phyloP scores from a whole-genome alignment of 2,113 vertebrate species.

The Ovis canadensis region DNA sequence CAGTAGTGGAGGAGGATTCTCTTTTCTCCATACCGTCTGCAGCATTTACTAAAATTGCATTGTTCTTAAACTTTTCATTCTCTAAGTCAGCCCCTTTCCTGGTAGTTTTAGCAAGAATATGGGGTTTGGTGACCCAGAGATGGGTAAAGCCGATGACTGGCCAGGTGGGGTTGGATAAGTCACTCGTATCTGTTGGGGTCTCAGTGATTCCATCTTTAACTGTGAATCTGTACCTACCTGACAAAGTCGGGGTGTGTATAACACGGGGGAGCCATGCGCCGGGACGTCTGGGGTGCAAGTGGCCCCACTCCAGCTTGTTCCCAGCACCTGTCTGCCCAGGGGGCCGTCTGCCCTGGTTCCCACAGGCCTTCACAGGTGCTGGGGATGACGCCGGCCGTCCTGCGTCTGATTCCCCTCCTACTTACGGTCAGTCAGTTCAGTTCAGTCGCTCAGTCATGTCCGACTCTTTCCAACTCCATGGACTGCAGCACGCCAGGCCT shows the following conservation, averaged over 20 bases:
- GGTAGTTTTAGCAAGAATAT: neutral
- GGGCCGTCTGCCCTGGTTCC: fast-evolving
- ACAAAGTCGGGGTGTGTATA: neutral
- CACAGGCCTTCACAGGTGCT: fast-evolving
- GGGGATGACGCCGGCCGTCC: too few species aligned
- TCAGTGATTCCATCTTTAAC: neutral
- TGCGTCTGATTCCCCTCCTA: neutral
- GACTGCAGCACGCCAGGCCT: neutral
- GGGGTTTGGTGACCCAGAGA: neutral
- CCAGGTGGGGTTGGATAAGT: neutral
- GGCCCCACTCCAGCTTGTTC: neutral
- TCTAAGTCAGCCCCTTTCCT: neutral
- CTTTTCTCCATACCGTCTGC: neutral
- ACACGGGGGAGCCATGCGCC: neutral
- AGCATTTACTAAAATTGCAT: neutral
- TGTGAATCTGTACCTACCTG: neutral
- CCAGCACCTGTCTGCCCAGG: neutral
- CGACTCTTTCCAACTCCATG: neutral
- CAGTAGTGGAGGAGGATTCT: neutral
- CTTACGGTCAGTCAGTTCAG: neutral
- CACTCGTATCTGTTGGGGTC: neutral
- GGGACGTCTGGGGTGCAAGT: neutral
- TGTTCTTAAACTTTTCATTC: neutral
- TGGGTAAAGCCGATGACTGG: neutral
- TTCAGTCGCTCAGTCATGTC: neutral